Conservation (phyloP, 2,888 invertebrate species). For the Tetanocera ferruginea region DNA sequence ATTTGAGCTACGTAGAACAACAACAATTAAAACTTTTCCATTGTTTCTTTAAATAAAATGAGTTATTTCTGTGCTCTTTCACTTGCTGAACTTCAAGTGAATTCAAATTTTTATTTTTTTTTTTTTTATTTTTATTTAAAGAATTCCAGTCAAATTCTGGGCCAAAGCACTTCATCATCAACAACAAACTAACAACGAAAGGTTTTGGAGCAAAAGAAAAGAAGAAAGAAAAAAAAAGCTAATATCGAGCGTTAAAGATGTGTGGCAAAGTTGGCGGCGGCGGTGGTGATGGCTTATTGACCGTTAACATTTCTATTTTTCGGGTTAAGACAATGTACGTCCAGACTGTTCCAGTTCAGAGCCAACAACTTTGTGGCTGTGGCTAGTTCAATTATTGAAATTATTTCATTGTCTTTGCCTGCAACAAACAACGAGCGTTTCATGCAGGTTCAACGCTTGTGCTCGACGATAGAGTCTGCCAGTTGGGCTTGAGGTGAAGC, state of each 20-base stretch:
- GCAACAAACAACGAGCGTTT: background rate
- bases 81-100: background rate
- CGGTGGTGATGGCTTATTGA: background rate
- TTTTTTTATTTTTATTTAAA: background rate
- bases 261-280: background rate
- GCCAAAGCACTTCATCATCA: conserved; percentile 61
- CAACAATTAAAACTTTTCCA: conserved; percentile 48
- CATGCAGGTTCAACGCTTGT: conserved; percentile 35
- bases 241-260: conserved; percentile 6
- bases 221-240: background rate
- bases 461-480: background rate
- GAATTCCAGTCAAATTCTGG: conserved; percentile 51
- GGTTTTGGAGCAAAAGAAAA: background rate
- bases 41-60: conserved; percentile 61
- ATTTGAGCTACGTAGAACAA: background rate
- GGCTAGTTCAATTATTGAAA: conserved; percentile 38
- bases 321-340: background rate
- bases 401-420: conserved; percentile 53
- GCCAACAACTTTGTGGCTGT: conserved; percentile 21
- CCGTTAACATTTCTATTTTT: conserved; percentile 17
- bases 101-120: background rate
- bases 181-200: conserved; percentile 35
- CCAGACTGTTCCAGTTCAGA: background rate
- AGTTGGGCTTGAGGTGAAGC: background rate
- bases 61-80: conserved; percentile 6